These are phyloP conservation scores for Ancistrus triradiatus DNA, from an alignment of 2,113 vertebrate genomes.

Conservation along the genomic window DNA sequence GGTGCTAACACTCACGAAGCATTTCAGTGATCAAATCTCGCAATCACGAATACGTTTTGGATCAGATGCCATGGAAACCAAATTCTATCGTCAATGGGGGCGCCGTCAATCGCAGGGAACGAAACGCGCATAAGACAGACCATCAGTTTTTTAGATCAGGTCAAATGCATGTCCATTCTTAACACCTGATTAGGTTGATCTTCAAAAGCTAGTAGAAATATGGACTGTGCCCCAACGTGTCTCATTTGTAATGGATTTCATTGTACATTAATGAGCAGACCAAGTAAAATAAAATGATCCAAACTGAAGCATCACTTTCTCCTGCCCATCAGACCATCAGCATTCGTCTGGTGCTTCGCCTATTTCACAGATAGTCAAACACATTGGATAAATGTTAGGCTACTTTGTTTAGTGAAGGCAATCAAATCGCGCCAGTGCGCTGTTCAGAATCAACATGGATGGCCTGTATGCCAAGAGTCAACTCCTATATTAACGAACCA, in stretches of 20 bases:
- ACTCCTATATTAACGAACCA: constrained; percentile 38
- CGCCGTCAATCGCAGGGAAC: constrained; percentile 54
- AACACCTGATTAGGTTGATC: no score
- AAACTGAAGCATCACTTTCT: constrained; percentile 19
- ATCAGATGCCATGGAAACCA: constrained; percentile 1
- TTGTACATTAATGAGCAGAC: not conserved
- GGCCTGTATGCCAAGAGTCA: constrained; percentile 36
- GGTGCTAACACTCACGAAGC: not conserved
- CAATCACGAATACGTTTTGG: no score
- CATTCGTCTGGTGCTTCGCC: constrained; percentile 41
- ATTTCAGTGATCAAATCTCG: not conserved
- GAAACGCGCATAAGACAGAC: not conserved
- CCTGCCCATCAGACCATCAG: constrained; percentile 47
- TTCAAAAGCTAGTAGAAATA: no score
- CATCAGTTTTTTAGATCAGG: not conserved
- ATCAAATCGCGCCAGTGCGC: constrained; percentile 48
- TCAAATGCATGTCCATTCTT: no score
- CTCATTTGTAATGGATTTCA: not conserved
- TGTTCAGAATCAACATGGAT: constrained; percentile 51
- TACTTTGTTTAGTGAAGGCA: constrained; percentile 56
- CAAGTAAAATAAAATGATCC: not conserved
- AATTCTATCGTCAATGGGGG: constrained; percentile 61
- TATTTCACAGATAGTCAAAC: constrained; percentile 54
- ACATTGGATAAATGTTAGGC: constrained; percentile 55
- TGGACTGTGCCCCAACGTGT: not conserved